Conservation (phyloP, 2,888 invertebrate genomes). For the Callosobruchus maculatus region DNA sequence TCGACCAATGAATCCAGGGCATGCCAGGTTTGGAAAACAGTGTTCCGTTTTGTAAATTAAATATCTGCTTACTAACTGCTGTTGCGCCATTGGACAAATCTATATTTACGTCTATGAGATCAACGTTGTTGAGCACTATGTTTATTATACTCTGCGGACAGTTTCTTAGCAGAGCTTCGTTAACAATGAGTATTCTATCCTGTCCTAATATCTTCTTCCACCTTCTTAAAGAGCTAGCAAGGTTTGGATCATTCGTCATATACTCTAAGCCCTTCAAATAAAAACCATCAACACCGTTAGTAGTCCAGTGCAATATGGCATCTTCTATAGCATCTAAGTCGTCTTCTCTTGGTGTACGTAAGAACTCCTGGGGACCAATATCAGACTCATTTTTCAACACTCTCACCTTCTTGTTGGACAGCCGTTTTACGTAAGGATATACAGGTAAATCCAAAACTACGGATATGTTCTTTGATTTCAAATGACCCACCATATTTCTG, state of each 20-base stretch:
- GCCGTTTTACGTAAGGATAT: conserved; percentile 50
- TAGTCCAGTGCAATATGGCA: conserved; percentile 65
- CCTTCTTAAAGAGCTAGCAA: conserved; percentile 56
- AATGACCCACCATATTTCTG: conserved; percentile 56
- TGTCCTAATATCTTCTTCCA: conserved; percentile 68
- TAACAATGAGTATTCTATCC: conserved; percentile 65
- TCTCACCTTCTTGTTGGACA: conserved; percentile 26
- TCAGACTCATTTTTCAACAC: conserved; percentile 17
- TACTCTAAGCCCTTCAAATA: conserved; percentile 77
- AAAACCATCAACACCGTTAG: conserved; percentile 84
- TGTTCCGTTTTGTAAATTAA: conserved; percentile 54
- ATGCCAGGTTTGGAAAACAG: conserved; percentile 60
- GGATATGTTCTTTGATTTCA: conserved; percentile 70
- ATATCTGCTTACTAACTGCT: conserved; percentile 58
- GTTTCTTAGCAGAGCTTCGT: conserved; percentile 54
- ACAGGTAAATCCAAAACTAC: conserved; percentile 77
- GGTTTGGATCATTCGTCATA: conserved; percentile 58
- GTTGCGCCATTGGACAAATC: conserved; percentile 57
- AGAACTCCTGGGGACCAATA: conserved; percentile 16
- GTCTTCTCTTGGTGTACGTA: conserved; percentile 15
- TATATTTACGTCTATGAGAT: conserved; percentile 69
- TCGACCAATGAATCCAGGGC: conserved; percentile 80
- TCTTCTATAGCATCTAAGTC: conserved; percentile 52
- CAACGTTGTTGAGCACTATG: conserved; percentile 62
- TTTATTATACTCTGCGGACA: conserved; percentile 53